Percentiles rank a stretch among this genome's conserved stretches.
phyloP scores from a whole-genome alignment of 2,888 invertebrate species.

The Xestoiulus laeticollis region DNA sequence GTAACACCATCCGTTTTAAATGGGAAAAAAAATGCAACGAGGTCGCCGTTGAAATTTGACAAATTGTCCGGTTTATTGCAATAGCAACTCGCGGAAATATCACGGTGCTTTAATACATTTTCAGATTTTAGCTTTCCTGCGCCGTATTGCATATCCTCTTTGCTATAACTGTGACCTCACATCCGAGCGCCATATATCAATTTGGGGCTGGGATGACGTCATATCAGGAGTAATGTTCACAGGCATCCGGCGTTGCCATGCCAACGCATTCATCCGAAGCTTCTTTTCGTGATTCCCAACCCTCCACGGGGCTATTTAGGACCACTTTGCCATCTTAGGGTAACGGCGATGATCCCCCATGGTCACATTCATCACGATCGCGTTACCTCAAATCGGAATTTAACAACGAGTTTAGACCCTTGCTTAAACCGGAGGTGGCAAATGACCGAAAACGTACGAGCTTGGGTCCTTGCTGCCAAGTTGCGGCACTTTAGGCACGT shows the following conservation, averaged over 20 bases:
- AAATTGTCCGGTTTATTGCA: too few relatives aligned
- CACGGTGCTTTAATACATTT: not conserved
- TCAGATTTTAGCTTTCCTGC: not conserved
- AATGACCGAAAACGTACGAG: not conserved
- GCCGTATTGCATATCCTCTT: not conserved
- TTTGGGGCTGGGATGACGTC: not conserved
- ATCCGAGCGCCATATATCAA: not conserved
- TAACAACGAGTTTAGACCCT: not conserved
- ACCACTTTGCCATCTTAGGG: not conserved
- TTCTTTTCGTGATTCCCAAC: not conserved
- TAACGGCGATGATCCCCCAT: not conserved
- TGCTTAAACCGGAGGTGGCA: not conserved
- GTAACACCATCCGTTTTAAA: too few relatives aligned
- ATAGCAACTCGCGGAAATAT: not conserved
- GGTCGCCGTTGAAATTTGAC: too few relatives aligned
- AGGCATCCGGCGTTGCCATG: not conserved
- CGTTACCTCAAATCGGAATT: not conserved
- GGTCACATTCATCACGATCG: not conserved
- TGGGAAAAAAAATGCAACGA: too few relatives aligned
- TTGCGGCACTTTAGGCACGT: not conserved
- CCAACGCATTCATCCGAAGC: not conserved
- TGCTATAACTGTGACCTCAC: not conserved
- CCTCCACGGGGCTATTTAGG: not conserved
- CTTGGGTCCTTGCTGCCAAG: not conserved
- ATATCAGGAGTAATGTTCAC: not conserved